Percentiles rank a stretch among this genome's conserved stretches.
These are phyloP conservation scores for Sipha maydis DNA, from an alignment of 2,888 invertebrate species.

Conservation along the genomic window DNA sequence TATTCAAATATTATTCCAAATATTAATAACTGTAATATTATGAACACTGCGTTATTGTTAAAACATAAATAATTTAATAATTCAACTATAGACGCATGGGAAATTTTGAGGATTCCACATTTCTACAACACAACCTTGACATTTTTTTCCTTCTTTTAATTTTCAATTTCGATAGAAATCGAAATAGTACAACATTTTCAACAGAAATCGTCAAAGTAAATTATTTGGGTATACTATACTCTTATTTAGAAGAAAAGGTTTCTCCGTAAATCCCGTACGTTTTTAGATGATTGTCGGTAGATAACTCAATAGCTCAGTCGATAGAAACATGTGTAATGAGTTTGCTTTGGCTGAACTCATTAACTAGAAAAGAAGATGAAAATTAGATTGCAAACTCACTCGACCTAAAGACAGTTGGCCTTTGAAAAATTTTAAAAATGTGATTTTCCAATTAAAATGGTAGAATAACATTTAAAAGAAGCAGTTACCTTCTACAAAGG, in stretches of 20 bases:
- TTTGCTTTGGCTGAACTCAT: not conserved
- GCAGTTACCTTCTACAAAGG: not conserved
- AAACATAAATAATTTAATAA: not conserved
- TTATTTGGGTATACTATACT: not conserved
- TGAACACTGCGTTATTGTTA: not conserved
- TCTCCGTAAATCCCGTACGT: not conserved
- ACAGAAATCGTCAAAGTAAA: not conserved
- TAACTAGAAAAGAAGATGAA: constrained; percentile 23
- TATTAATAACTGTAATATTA: not conserved
- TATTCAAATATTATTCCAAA: no score
- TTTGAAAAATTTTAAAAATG: not conserved
- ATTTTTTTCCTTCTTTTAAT: not conserved
- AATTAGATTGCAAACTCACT: constrained; percentile 32
- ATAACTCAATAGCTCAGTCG: not conserved
- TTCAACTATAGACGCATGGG: not conserved
- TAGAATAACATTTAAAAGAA: not conserved
- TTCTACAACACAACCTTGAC: not conserved
- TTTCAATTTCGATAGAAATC: not conserved
- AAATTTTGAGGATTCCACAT: not conserved
- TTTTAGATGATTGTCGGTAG: not conserved
- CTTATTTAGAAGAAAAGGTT: not conserved
- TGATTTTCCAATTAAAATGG: not conserved
- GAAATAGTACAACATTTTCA: not conserved
- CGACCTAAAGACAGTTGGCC: constrained; percentile 13
- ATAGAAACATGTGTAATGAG: not conserved